phyloP scores from a whole-genome alignment of 2,888 invertebrate species.

The Kryphioiulus occultus region DNA sequence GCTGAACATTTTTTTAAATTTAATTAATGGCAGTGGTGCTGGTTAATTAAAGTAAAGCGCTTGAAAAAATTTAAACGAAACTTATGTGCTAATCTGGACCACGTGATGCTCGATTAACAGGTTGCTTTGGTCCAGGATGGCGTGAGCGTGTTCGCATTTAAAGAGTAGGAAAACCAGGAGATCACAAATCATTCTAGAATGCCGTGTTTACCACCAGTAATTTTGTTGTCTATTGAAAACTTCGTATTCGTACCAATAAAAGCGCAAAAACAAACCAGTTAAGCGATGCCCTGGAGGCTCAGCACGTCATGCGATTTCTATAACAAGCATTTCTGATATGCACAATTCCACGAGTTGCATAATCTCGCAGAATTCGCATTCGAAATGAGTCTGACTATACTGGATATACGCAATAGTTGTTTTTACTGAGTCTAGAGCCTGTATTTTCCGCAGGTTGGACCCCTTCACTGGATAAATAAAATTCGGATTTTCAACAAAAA shows the following conservation, averaged over 20 bases:
- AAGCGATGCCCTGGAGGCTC: not conserved
- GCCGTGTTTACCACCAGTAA: not conserved
- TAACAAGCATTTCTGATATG: too few relatives aligned
- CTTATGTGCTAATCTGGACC: not conserved
- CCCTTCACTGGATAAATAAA: not conserved
- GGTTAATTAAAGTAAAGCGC: not conserved
- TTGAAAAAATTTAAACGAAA: not conserved
- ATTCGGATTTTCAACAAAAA: too few relatives aligned
- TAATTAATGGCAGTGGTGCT: not conserved
- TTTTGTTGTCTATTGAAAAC: not conserved
- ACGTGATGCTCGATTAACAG: not conserved
- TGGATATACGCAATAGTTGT: not conserved
- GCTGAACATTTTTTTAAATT: not conserved
- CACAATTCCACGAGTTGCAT: not conserved
- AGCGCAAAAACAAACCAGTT: not conserved
- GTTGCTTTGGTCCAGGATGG: not conserved
- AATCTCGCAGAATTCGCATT: not conserved
- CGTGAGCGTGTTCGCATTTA: not conserved
- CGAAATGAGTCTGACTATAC: not conserved
- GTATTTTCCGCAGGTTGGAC: not conserved
- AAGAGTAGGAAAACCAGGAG: not conserved
- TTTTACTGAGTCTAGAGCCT: not conserved
- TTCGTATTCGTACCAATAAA: not conserved
- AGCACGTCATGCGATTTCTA: not conserved
- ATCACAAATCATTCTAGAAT: not conserved